A percentile compares a stretch with the other conserved stretches of the same genome.
Conservation (phyloP, 1,140 invertebrate species). For the Cryptotermes secundus region DNA sequence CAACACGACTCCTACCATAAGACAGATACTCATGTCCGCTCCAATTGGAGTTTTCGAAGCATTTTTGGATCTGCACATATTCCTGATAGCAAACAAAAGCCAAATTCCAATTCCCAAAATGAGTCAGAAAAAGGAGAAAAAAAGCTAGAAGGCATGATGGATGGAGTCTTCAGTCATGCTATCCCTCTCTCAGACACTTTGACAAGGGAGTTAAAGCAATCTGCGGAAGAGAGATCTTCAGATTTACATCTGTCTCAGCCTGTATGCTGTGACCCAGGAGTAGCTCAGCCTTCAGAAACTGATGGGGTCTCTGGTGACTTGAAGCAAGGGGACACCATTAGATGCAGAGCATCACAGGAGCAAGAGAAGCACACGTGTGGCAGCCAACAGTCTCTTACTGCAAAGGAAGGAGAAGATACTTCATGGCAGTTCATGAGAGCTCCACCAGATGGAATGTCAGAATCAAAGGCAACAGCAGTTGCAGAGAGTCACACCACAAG, state of each 20-base stretch:
- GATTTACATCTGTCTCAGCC: background rate
- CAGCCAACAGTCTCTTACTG: conserved; percentile 1
- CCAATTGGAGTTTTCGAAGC: background rate
- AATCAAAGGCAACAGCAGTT: background rate
- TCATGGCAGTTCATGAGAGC: conserved; percentile 40
- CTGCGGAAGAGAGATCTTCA: background rate
- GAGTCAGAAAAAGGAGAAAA: background rate
- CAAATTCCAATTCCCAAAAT: background rate
- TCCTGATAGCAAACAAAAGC: background rate
- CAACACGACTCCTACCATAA: background rate
- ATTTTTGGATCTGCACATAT: background rate
- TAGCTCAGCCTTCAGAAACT: background rate
- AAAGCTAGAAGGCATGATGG: background rate
- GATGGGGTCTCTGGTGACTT: background rate
- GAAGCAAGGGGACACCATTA: background rate
- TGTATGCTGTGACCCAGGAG: background rate
- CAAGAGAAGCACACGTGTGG: background rate
- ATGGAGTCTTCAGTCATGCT: background rate
- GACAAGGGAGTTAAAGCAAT: background rate
- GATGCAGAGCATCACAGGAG: background rate
- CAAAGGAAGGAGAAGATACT: conserved; percentile 41
- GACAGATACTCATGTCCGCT: background rate
- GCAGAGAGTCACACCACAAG: background rate
- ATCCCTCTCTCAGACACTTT: background rate
- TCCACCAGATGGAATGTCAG: conserved; percentile 5